phyloP scores from a whole-genome alignment of 2,888 invertebrate genomes.

The Margaritifera margaritifera region DNA sequence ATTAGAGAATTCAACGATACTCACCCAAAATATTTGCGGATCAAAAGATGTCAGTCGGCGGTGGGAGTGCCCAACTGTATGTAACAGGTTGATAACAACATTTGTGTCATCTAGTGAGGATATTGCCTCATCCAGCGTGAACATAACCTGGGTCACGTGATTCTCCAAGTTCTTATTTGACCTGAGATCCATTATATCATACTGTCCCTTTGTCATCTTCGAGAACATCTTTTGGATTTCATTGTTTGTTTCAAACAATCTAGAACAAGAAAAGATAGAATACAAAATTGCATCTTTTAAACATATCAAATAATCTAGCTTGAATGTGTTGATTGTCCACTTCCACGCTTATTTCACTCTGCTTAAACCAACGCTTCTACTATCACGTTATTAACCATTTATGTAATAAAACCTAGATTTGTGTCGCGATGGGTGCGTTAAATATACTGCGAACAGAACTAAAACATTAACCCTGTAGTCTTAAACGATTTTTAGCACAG shows the following conservation, averaged over 20 bases:
- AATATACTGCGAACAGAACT: too few species aligned
- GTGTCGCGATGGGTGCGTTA: too few species aligned
- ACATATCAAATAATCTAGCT: too few species aligned
- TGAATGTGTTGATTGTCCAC: too few species aligned
- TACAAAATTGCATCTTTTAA: not conserved
- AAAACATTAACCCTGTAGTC: too few species aligned
- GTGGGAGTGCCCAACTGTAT: slow-evolving; percentile 88
- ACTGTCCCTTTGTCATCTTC: slow-evolving; percentile 8
- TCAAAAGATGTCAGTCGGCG: slow-evolving; percentile 88
- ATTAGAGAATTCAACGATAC: slow-evolving; percentile 4
- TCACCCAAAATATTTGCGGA: slow-evolving; percentile 90
- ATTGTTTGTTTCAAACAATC: slow-evolving; percentile 38
- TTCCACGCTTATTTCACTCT: too few species aligned
- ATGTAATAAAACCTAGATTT: too few species aligned
- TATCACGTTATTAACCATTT: too few species aligned
- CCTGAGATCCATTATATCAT: slow-evolving; percentile 84
- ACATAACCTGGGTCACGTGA: slow-evolving; percentile 91
- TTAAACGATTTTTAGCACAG: too few species aligned
- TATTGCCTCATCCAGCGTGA: slow-evolving; percentile 89
- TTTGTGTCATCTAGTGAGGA: slow-evolving; percentile 89
- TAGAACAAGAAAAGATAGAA: slow-evolving; percentile 5
- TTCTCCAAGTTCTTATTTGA: slow-evolving; percentile 87
- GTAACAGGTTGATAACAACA: slow-evolving; percentile 86
- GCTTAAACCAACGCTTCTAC: too few species aligned
- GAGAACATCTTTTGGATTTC: slow-evolving; percentile 23